These are phyloP conservation scores for Pardosa pseudoannulata DNA, from an alignment of 2,888 invertebrate genomes.

Conservation along the genomic window DNA sequence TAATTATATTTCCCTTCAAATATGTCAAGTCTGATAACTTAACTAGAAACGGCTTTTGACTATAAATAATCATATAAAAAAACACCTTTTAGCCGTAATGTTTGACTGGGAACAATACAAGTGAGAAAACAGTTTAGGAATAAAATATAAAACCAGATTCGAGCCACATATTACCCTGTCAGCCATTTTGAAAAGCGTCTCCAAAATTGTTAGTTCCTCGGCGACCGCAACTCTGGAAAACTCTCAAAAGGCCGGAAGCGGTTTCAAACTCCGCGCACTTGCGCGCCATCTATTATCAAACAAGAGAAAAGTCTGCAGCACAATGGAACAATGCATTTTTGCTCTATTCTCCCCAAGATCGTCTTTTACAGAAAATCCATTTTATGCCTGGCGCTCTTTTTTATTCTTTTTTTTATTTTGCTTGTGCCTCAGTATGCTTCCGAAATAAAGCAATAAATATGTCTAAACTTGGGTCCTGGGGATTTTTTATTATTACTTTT, in stretches of 20 bases:
- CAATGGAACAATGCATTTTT: constrained; percentile 67
- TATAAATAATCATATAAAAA: constrained; percentile 60
- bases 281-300: constrained; percentile 65
- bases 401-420: constrained; percentile 25
- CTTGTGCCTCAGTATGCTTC: constrained; percentile 27
- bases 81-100: constrained; percentile 58
- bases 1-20: constrained; percentile 57
- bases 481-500: no score
- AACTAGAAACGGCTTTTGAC: constrained; percentile 52
- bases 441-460: constrained; percentile 67
- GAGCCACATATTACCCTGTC: constrained; percentile 66
- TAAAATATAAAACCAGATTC: constrained; percentile 62
- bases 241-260: constrained; percentile 64
- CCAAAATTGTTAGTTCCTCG: constrained; percentile 63
- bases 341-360: constrained; percentile 38
- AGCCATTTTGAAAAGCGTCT: constrained; percentile 68
- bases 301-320: constrained; percentile 51
- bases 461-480: constrained; percentile 29
- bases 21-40: constrained; percentile 68
- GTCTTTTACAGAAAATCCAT: constrained; percentile 46
- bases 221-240: constrained; percentile 59
- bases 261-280: constrained; percentile 60
- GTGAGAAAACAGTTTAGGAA: constrained; percentile 62
- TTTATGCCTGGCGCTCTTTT: constrained; percentile 20
- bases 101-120: constrained; percentile 54